phyloP scores from a whole-genome alignment of 2,113 vertebrate species.

The Blennius ocellaris region DNA sequence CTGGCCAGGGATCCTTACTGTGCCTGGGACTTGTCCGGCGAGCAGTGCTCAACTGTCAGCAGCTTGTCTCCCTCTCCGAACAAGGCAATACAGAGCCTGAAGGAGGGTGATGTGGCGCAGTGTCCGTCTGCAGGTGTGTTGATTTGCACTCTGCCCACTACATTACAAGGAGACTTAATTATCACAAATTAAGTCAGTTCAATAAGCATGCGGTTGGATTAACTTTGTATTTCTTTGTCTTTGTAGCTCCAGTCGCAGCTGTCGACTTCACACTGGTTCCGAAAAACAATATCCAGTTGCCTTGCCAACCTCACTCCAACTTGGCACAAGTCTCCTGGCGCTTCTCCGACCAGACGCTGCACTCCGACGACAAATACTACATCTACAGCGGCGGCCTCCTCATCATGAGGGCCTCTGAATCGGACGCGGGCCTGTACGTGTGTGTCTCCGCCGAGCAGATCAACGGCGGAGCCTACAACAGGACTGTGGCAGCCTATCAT shows the following conservation, averaged over 20 bases:
- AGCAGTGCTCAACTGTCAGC: slow-evolving; percentile 54
- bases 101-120: slow-evolving; percentile 71
- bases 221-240: slow-evolving; percentile 31
- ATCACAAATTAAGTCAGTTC: too few relatives aligned
- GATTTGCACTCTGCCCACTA: not conserved
- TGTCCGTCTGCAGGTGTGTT: slow-evolving; percentile 77
- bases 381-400: slow-evolving; percentile 71
- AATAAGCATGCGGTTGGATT: not conserved
- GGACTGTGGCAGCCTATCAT: slow-evolving; percentile 59
- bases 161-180: too few relatives aligned
- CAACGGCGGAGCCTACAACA: slow-evolving; percentile 53
- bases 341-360: slow-evolving; percentile 60
- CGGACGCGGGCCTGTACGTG: slow-evolving; percentile 71
- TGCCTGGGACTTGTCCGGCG: slow-evolving; percentile 65
- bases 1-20: slow-evolving; percentile 86
- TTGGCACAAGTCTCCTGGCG: slow-evolving; percentile 77
- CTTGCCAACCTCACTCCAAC: slow-evolving; percentile 76
- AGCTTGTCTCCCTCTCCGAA: not conserved
- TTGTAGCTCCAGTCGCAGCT: slow-evolving; percentile 57
- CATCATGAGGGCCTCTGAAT: slow-evolving; percentile 63
- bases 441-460: slow-evolving; percentile 74
- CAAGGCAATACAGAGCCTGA: slow-evolving; percentile 77
- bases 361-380: slow-evolving; percentile 66
- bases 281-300: slow-evolving; percentile 73
- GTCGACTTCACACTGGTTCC: slow-evolving; percentile 51